These are phyloP conservation scores for Corynorhinus townsendii DNA, from an alignment of 2,113 vertebrate genomes.

Conservation along the genomic window DNA sequence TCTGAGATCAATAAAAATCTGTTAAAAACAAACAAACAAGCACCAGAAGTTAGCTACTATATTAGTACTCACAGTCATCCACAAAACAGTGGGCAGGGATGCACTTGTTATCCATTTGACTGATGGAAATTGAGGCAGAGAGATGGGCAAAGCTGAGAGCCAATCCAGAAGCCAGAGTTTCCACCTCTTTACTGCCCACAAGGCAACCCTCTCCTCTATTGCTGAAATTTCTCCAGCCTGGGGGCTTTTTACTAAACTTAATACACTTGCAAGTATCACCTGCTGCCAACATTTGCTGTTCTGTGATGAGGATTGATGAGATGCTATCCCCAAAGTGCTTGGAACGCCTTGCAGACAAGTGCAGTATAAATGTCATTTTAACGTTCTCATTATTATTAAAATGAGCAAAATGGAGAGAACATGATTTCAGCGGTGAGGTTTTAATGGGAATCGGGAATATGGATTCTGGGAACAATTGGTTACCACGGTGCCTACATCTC, in stretches of 20 bases:
- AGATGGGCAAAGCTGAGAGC: background rate
- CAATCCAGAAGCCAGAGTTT: background rate
- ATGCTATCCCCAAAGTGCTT: background rate
- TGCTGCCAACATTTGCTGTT: background rate
- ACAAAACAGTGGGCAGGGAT: background rate
- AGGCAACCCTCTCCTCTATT: background rate
- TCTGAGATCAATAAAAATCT: too few species aligned
- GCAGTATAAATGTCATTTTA: constrained; percentile 37
- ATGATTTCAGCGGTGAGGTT: background rate
- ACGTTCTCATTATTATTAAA: constrained; percentile 51
- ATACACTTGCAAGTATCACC: constrained; percentile 30
- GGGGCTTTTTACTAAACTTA: background rate
- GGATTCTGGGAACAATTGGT: constrained; percentile 32
- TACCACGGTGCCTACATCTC: background rate
- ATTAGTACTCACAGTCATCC: background rate
- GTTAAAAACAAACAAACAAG: too few species aligned
- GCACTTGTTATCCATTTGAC: background rate
- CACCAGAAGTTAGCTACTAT: background rate
- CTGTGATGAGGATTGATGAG: constrained; percentile 20
- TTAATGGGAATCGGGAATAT: background rate
- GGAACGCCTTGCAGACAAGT: background rate
- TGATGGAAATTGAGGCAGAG: background rate
- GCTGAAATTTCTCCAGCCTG: background rate
- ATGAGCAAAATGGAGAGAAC: constrained; percentile 33
- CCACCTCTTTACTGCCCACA: background rate